phyloP scores from a whole-genome alignment of 1,140 invertebrate genomes.

The Neodiprion virginianus region DNA sequence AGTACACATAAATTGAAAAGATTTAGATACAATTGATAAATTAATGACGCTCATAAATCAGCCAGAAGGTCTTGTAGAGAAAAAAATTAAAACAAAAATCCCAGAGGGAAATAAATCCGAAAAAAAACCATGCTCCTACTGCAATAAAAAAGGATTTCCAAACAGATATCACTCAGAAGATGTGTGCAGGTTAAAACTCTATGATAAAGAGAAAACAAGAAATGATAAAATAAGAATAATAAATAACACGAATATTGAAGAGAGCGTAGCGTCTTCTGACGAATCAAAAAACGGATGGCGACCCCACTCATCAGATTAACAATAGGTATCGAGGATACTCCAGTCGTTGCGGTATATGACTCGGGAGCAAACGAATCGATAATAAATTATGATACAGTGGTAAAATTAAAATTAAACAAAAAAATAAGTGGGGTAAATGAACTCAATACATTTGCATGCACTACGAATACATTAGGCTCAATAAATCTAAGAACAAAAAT shows the following conservation, averaged over 20 bases:
- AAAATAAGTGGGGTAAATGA: too few relatives aligned
- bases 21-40: slow-evolving; percentile 14
- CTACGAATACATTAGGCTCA: too few relatives aligned
- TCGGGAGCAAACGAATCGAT: slow-evolving; percentile 31
- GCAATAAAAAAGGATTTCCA: slow-evolving; percentile 18
- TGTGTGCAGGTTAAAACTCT: slow-evolving; percentile 23
- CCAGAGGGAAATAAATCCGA: not conserved
- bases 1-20: slow-evolving; percentile 8
- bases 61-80: not conserved
- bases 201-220: slow-evolving; percentile 9
- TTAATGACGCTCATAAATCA: not conserved
- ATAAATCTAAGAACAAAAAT: too few relatives aligned
- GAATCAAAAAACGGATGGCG: slow-evolving; percentile 29
- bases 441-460: too few relatives aligned
- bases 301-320: slow-evolving; percentile 31
- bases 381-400: slow-evolving; percentile 26
- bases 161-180: slow-evolving; percentile 25
- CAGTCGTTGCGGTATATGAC: slow-evolving; percentile 26
- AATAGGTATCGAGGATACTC: slow-evolving; percentile 19
- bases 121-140: slow-evolving; percentile 22
- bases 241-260: slow-evolving; percentile 27
- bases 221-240: slow-evolving; percentile 21
- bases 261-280: not conserved
- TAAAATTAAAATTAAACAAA: slow-evolving; percentile 12
- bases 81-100: slow-evolving; percentile 14